Conservation (phyloP, 2,888 invertebrate species). For the Dicyrtomina minuta region DNA sequence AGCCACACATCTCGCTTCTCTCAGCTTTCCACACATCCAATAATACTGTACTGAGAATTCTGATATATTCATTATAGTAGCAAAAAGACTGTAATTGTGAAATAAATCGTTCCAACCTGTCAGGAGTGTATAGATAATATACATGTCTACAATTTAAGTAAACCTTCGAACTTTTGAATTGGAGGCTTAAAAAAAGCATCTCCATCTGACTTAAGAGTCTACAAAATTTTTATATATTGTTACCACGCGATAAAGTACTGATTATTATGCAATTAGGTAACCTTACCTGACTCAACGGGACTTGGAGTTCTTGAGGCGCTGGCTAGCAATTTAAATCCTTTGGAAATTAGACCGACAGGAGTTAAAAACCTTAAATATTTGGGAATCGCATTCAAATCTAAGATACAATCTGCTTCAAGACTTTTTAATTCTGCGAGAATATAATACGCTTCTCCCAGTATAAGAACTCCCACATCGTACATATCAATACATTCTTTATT, state of each 20-base stretch:
- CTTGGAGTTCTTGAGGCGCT: slow-evolving; percentile 15
- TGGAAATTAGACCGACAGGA: slow-evolving; percentile 22
- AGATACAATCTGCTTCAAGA: slow-evolving; percentile 8
- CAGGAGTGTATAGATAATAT: background rate
- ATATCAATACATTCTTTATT: slow-evolving; percentile 4
- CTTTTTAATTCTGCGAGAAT: slow-evolving; percentile 19
- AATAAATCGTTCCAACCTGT: slow-evolving; percentile 27
- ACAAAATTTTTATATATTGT: too few species aligned
- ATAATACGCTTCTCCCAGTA: slow-evolving; percentile 25
- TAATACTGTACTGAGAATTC: slow-evolving; percentile 10
- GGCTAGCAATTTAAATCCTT: slow-evolving; percentile 27
- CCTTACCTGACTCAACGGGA: slow-evolving; percentile 12
- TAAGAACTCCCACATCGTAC: slow-evolving; percentile 12
- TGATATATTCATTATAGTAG: slow-evolving; percentile 21
- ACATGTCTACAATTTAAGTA: background rate
- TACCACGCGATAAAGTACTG: too few species aligned
- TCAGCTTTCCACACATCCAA: slow-evolving; percentile 18
- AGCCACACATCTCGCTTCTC: slow-evolving; percentile 21
- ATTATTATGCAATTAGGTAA: background rate
- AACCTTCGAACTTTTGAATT: too few species aligned
- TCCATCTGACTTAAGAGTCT: too few species aligned
- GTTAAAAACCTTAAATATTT: slow-evolving; percentile 23
- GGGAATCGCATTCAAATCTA: slow-evolving; percentile 9
- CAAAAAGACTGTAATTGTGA: slow-evolving; percentile 20
- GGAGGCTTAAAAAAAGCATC: too few species aligned